Evolutionary conservation across 2,113 vertebrate genomes (phyloP).

Genomic region (Cnemophilus loriae): DNA sequence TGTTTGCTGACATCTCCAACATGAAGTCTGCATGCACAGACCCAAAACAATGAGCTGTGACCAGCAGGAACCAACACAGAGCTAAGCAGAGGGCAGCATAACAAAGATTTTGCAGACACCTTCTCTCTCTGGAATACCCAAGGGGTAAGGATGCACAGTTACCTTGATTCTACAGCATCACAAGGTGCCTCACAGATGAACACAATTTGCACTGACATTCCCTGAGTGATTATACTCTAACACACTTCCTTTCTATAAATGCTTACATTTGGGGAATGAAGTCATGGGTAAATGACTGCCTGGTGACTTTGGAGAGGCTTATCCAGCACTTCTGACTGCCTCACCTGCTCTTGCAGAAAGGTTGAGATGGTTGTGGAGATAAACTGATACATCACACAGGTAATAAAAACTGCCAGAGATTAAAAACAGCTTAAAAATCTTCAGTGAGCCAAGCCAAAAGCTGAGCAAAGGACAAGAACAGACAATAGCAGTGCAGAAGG

Average conservation of each 20-base stretch:
- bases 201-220: background rate
- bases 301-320: background rate
- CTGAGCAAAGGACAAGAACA: background rate
- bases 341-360: background rate
- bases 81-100: background rate
- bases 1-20: background rate
- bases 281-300: background rate
- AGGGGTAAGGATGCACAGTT: background rate
- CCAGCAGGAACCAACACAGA: background rate
- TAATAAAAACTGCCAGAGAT: conserved; percentile 21
- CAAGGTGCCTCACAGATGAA: background rate
- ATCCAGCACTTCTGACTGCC: background rate
- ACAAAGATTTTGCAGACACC: background rate
- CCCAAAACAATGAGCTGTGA: background rate
- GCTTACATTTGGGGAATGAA: background rate
- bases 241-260: background rate
- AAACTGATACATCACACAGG: background rate
- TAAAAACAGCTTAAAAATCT: background rate
- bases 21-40: background rate
- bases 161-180: background rate
- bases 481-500: background rate
- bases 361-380: conserved; percentile 30
- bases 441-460: background rate
- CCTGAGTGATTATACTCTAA: background rate
- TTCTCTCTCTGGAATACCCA: background rate